Conservation (phyloP, 2,888 invertebrate genomes). For the Lepidocyrtinus sp. region DNA sequence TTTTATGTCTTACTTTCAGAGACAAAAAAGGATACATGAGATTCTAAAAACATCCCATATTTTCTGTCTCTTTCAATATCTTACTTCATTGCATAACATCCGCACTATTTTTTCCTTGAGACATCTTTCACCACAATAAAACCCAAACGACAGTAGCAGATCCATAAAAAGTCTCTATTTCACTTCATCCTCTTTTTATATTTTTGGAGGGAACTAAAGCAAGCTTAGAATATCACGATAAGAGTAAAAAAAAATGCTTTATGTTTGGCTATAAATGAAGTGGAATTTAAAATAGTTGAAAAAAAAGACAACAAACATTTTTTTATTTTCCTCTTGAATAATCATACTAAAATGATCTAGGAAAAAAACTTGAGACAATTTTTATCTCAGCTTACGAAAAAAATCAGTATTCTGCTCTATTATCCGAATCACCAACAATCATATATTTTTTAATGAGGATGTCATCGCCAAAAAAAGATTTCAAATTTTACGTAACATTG, state of each 20-base stretch:
- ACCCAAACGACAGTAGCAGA: constrained; percentile 53
- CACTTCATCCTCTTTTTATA: constrained; percentile 21
- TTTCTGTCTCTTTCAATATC: neutral
- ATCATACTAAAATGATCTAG: too few species aligned
- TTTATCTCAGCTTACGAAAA: constrained; percentile 15
- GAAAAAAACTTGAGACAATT: constrained; percentile 21
- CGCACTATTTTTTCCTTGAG: constrained; percentile 10
- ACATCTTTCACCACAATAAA: constrained; percentile 53
- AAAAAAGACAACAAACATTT: constrained; percentile 52
- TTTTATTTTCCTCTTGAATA: constrained; percentile 61
- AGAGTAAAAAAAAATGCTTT: neutral
- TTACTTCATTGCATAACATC: neutral
- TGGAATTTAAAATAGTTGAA: constrained; percentile 52
- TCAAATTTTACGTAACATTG: too few species aligned
- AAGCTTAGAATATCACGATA: neutral
- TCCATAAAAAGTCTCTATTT: constrained; percentile 58
- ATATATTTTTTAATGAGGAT: constrained; percentile 62
- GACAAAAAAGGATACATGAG: constrained; percentile 29
- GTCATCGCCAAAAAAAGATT: constrained; percentile 65
- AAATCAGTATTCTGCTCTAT: constrained; percentile 14
- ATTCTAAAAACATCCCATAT: constrained; percentile 15
- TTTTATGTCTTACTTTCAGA: constrained; percentile 31
- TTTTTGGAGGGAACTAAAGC: neutral
- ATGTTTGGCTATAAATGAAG: constrained; percentile 49
- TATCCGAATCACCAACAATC: constrained; percentile 22